Conservation (phyloP, 2,113 vertebrate species). For the Cranoglanis bouderius region DNA sequence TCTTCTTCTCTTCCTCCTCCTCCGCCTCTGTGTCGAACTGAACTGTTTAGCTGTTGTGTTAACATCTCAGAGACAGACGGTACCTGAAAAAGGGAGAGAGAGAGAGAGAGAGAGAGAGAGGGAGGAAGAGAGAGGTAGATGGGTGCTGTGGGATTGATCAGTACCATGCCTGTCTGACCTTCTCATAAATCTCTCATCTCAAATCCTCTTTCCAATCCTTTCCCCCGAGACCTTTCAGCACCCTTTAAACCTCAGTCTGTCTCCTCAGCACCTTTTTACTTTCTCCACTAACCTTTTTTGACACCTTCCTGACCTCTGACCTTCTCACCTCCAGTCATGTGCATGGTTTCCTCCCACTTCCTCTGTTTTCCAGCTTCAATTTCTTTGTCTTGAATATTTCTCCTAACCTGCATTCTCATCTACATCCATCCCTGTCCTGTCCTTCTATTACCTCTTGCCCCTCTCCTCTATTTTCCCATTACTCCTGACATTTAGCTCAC, state of each 20-base stretch:
- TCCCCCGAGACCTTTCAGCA: background rate
- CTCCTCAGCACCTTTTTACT: background rate
- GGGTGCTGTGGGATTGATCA: constrained; percentile 9
- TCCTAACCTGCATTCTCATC: background rate
- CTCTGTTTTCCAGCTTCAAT: background rate
- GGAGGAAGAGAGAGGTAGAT: background rate
- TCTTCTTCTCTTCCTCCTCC: constrained; percentile 14
- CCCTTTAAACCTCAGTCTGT: background rate
- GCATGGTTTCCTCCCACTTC: background rate
- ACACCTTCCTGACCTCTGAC: constrained; percentile 3
- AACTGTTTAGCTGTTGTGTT: background rate
- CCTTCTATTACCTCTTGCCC: background rate
- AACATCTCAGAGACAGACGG: background rate
- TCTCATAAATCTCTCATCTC: constrained; percentile 17
- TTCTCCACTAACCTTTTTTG: background rate
- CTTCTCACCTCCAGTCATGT: background rate
- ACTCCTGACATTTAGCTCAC: constrained; percentile 23
- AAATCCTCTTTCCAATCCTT: constrained; percentile 29
- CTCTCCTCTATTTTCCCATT: constrained; percentile 27
- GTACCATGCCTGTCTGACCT: constrained; percentile 4
- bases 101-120: background rate
- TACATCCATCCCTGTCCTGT: background rate
- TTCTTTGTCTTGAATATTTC: background rate
- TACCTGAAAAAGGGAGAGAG: background rate
- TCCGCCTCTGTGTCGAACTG: background rate